Conservation (phyloP, 2,113 vertebrate genomes). For the Phaethornis superciliosus region DNA sequence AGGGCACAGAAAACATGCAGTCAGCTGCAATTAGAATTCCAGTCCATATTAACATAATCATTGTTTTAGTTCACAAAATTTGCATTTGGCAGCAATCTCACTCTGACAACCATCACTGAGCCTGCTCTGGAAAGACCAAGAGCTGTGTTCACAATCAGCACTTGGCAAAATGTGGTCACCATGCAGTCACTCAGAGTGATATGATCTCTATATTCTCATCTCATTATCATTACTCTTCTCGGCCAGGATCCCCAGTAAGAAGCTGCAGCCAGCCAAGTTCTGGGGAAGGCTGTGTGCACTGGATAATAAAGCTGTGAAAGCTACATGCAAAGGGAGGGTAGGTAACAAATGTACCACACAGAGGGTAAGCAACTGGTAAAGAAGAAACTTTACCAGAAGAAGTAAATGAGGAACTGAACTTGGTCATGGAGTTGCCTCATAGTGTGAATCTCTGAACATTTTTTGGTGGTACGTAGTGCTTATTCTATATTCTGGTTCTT, state of each 20-base stretch:
- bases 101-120: slow-evolving; percentile 34
- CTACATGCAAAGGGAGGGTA: background rate
- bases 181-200: slow-evolving; percentile 22
- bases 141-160: slow-evolving; percentile 36
- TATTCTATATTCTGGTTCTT: background rate
- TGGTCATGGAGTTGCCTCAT: background rate
- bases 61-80: slow-evolving; percentile 46
- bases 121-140: slow-evolving; percentile 17
- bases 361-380: background rate
- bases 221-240: slow-evolving; percentile 48
- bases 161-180: slow-evolving; percentile 49
- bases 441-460: background rate
- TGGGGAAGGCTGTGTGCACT: background rate
- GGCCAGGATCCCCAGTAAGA: background rate
- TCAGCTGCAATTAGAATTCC: slow-evolving; percentile 56
- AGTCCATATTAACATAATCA: slow-evolving; percentile 60
- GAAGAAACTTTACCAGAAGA: too few species aligned
- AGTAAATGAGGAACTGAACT: background rate
- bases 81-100: slow-evolving; percentile 35
- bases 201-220: slow-evolving; percentile 53
- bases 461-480: background rate
- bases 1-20: slow-evolving; percentile 20
- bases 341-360: background rate
- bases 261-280: background rate
- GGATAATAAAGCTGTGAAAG: slow-evolving; percentile 3